phyloP scores from a whole-genome alignment of 2,113 vertebrate species.

The Thomomys bottae region DNA sequence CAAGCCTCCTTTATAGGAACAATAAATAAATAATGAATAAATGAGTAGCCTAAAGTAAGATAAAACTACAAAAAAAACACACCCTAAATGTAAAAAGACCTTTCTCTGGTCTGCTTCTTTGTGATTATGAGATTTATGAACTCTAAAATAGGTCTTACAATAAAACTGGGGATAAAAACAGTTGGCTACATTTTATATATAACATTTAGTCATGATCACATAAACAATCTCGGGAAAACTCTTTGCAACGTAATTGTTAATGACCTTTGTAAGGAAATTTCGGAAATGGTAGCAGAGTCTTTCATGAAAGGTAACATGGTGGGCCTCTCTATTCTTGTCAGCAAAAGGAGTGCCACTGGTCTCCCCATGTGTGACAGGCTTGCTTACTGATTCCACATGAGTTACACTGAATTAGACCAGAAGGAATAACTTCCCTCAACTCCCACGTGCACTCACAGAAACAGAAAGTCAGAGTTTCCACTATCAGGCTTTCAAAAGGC shows the following conservation, averaged over 20 bases:
- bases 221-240: neutral
- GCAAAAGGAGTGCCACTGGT: neutral
- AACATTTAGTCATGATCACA: neutral
- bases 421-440: neutral
- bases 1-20: no score
- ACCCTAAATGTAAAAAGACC: neutral
- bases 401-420: neutral
- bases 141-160: neutral
- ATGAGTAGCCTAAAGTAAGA: neutral
- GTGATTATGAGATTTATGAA: neutral
- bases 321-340: neutral
- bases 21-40: no score
- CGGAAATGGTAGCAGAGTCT: neutral
- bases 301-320: neutral
- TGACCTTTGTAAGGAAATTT: neutral
- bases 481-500: neutral
- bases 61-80: neutral
- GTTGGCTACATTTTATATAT: neutral
- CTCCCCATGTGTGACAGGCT: neutral
- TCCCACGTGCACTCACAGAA: constrained; percentile 12
- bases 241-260: neutral
- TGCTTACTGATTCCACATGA: neutral
- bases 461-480: constrained; percentile 47
- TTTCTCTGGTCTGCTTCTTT: neutral
- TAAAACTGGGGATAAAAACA: neutral